Evolutionary conservation across 1,140 invertebrate species (phyloP), one percentile per base, ranked within the genome.

Genomic region (Glossosoma conforme): DNA sequence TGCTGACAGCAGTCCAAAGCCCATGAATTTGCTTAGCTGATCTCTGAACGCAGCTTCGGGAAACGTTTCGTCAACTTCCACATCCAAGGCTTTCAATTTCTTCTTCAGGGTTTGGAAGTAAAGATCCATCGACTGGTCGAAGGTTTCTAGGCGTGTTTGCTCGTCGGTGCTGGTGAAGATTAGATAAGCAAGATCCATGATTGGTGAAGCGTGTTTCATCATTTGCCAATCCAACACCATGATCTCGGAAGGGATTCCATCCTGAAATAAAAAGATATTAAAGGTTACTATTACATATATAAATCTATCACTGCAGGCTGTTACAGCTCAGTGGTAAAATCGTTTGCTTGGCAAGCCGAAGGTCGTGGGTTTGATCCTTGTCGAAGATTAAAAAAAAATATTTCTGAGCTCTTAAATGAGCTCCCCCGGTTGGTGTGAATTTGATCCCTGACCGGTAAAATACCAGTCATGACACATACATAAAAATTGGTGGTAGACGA

Each of bases 181-280:
- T 9, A 56, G 10, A 21, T 51, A 51, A 6, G 14, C 17, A 2
- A 56, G 9, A 22, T 56, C 54, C 1, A 22, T 51, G 11, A 52
- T 24, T 2, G 54, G 54, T 5, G 54, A 56, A 18, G 42, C 10
- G 2, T 19, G 20, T 41, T 38, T 32, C 1, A 41, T 8, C 18
- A 49, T 24, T 42, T 56, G 54, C 54, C 54, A 56, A 20, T 56
- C 54, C 15, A 56, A 17, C 9, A 56, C 9, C 10, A 25, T 52
- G n/a, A 41, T 52, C 30, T 38, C 14, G 3, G 19, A 10, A 5
- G 17, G 8, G 2, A 17, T 36, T 9, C 8, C 8, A 36, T 36
- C 14, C 33, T 36, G 33, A 5, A 36, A 36, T n/a, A n/a, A n/a
- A n/a, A n/a, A n/a, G n/a, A n/a, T n/a, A n/a, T n/a, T n/a, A n/a